These are phyloP conservation scores for Hassar affinis DNA, from an alignment of 2,113 vertebrate genomes.

Conservation along the genomic window DNA sequence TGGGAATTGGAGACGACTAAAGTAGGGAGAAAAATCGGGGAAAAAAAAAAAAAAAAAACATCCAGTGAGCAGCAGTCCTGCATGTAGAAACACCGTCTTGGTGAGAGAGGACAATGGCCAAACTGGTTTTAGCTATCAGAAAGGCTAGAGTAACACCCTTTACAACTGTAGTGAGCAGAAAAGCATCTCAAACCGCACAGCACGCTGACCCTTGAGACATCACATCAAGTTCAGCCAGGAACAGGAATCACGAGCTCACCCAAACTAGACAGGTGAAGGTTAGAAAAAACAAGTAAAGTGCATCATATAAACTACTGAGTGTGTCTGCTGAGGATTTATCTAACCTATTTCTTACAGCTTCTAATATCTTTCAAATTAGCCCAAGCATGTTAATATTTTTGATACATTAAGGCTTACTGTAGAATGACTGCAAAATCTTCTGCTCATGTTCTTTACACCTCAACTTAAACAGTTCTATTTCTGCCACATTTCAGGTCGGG, in stretches of 20 bases:
- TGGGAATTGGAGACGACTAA: too few species aligned
- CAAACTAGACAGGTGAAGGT: not conserved
- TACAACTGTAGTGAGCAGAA: not conserved
- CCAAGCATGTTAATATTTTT: not conserved
- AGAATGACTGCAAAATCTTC: not conserved
- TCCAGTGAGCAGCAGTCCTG: not conserved
- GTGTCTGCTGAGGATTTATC: too few species aligned
- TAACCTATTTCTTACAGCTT: not conserved
- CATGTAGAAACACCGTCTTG: not conserved
- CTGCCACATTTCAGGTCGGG: not conserved
- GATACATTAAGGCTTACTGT: not conserved
- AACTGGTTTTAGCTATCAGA: not conserved
- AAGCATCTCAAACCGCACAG: not conserved
- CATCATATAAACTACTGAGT: not conserved
- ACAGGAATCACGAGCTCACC: not conserved
- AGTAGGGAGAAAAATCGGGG: too few species aligned
- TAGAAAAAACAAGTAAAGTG: not conserved
- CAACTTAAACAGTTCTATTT: slow-evolving; percentile 15
- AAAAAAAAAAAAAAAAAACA: not conserved
- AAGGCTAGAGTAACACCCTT: not conserved
- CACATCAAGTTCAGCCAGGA: not conserved
- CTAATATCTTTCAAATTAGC: not conserved
- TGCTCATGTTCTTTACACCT: not conserved
- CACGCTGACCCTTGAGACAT: not conserved
- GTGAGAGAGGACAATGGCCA: not conserved